Percentiles rank a stretch among this genome's conserved stretches.
Conservation (phyloP, 2,113 vertebrate genomes). For the Oryzias curvinotus region DNA sequence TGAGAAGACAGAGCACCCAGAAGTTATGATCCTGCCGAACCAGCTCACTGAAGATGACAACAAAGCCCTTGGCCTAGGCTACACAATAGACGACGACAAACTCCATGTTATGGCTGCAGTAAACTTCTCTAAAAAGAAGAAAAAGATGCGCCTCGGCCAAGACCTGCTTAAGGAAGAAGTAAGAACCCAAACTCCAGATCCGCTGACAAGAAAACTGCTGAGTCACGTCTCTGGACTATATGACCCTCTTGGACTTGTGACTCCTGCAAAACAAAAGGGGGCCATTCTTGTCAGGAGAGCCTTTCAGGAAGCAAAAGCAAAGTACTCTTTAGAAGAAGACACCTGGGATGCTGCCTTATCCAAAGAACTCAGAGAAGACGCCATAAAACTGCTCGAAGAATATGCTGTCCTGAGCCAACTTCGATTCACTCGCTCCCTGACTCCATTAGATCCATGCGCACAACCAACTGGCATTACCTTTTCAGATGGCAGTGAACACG, state of each 20-base stretch:
- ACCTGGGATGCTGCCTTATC: slow-evolving; percentile 33
- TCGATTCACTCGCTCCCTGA: neutral
- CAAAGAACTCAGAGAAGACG: neutral
- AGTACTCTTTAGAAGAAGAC: fast-evolving
- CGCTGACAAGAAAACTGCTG: neutral
- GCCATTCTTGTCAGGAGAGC: neutral
- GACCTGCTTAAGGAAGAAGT: neutral
- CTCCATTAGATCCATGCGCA: neutral
- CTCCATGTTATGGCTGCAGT: neutral
- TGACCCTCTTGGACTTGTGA: neutral
- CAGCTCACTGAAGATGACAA: neutral
- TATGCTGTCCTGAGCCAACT: neutral
- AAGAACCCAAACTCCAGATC: neutral
- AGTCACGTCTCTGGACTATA: neutral
- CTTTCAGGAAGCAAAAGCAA: neutral
- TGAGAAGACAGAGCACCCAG: too few species aligned
- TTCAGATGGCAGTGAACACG: slow-evolving; percentile 18
- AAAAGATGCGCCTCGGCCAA: neutral
- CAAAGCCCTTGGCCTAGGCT: neutral
- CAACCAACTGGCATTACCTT: neutral
- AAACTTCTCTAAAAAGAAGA: slow-evolving; percentile 1
- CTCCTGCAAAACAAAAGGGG: slow-evolving; percentile 7
- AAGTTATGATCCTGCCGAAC: neutral
- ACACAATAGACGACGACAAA: neutral
- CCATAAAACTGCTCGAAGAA: neutral